Evolutionary conservation across 2,888 invertebrate genomes (phyloP), one percentile per base, ranked within the genome.

Genomic region (Buathra laborator): DNA sequence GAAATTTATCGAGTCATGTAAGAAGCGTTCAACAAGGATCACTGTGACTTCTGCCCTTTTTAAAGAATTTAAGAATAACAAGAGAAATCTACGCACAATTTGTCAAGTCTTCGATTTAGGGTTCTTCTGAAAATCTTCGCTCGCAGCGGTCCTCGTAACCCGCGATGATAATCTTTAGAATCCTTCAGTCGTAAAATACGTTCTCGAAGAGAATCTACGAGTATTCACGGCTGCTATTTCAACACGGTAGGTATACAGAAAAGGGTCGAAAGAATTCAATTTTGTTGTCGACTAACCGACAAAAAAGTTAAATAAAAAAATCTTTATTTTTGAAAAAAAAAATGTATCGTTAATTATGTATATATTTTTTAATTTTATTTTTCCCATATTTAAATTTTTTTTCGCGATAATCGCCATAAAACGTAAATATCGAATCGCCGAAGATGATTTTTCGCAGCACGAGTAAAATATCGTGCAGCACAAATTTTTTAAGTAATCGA

Each of bases 91-190:
- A 51, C 37, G 37, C 62, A 62, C 64, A 76, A 81, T 81, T 81
- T 75, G 76, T 70, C 81, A 70, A 81, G 29, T 44, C 10, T 2
- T 24, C 44, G 62, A 76, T 64, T 81, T 70, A 16, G 51, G 68
- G 48, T n/a, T 53, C 6, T 59, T 51, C 32, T 62, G 19, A 24
- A 32, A 81, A 64, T 43, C 16, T 7, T 76, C 37, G 59, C 3
- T 66, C 29, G 16, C 32, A 14, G 59, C 29, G 24, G 10, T 10
- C 43, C 3, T 64, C 43, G 62, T 64, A 56, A 67, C 56, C 59
- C 37, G 74, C 48, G 81, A 81, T 81, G 19, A 67, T 74, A 59
- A 81, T 81, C 81, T 81, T 81, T 12, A 7, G 29, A 66, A 72
- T 72, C 12, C 48, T 29, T 16, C 7, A 32, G 32, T 64, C 70